A percentile compares a stretch with the other conserved stretches of the same genome.
phyloP scores from a whole-genome alignment of 2,888 invertebrate genomes.

The Embidobia sp. region DNA sequence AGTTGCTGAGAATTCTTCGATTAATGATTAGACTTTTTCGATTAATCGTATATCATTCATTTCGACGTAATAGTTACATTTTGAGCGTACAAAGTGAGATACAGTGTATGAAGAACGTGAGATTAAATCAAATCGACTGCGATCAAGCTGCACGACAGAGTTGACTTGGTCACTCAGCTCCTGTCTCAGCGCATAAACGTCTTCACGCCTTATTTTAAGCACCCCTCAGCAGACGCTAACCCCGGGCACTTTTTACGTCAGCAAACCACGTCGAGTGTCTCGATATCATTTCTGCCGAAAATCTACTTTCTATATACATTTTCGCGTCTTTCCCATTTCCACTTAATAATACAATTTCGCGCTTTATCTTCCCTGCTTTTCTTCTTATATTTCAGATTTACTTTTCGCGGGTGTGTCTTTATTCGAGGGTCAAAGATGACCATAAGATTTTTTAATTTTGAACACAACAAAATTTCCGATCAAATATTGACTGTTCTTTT shows the following conservation, averaged over 20 bases:
- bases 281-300: constrained; percentile 59
- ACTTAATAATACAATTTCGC: constrained; percentile 72
- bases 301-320: constrained; percentile 60
- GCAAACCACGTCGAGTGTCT: constrained; percentile 59
- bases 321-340: constrained; percentile 70
- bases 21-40: too few relatives aligned
- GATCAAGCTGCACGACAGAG: constrained; percentile 76
- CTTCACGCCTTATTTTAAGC: constrained; percentile 57
- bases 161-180: constrained; percentile 78
- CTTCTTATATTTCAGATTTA: constrained; percentile 54
- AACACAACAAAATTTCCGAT: too few relatives aligned
- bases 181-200: constrained; percentile 71
- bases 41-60: too few relatives aligned
- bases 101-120: constrained; percentile 66
- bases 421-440: constrained; percentile 24
- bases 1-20: too few relatives aligned
- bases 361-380: constrained; percentile 62
- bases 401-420: constrained; percentile 12
- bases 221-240: constrained; percentile 58
- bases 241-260: constrained; percentile 64
- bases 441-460: constrained; percentile 19
- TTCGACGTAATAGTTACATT: too few relatives aligned
- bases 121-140: constrained; percentile 75
- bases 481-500: too few relatives aligned
- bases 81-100: constrained; percentile 25